phyloP scores from a whole-genome alignment of 1,140 invertebrate species.

The Lineus longissimus region DNA sequence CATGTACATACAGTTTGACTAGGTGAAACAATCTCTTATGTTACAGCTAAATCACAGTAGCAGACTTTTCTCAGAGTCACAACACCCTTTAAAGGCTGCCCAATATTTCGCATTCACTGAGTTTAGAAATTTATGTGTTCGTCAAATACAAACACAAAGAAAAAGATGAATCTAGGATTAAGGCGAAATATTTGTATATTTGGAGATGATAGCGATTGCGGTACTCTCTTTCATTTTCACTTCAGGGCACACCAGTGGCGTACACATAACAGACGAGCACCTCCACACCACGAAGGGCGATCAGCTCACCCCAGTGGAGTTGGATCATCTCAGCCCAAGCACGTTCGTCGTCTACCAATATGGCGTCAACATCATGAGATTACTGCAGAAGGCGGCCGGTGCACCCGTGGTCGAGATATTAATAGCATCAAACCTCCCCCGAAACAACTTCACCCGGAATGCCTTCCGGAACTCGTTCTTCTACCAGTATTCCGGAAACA shows the following conservation, averaged over 20 bases:
- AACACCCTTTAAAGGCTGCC: no score
- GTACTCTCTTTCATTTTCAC: background rate
- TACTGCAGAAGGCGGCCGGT: slow-evolving; percentile 33
- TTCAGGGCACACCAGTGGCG: slow-evolving; percentile 2
- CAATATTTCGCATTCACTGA: no score
- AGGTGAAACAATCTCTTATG: no score
- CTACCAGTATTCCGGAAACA: slow-evolving; percentile 40
- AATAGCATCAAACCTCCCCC: slow-evolving; percentile 43
- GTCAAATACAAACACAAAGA: no score
- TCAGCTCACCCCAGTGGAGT: slow-evolving; percentile 37
- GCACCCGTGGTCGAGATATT: slow-evolving; percentile 41
- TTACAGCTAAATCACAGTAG: no score
- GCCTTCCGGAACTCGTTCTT: slow-evolving; percentile 46
- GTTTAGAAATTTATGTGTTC: no score
- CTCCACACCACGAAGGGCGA: slow-evolving; percentile 46
- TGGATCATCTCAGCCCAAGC: slow-evolving; percentile 36
- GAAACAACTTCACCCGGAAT: slow-evolving; percentile 38
- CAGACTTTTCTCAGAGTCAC: no score
- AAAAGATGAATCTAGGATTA: no score
- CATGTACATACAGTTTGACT: no score
- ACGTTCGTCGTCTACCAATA: slow-evolving; percentile 48
- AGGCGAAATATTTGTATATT: no score
- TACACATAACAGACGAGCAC: slow-evolving; percentile 47
- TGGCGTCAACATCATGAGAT: slow-evolving; percentile 40
- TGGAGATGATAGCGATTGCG: no score